Percentiles rank a stretch among this genome's conserved stretches.
Evolutionary conservation across 2,113 vertebrate species (phyloP).

Genomic region (Xiphophorus couchianus): DNA sequence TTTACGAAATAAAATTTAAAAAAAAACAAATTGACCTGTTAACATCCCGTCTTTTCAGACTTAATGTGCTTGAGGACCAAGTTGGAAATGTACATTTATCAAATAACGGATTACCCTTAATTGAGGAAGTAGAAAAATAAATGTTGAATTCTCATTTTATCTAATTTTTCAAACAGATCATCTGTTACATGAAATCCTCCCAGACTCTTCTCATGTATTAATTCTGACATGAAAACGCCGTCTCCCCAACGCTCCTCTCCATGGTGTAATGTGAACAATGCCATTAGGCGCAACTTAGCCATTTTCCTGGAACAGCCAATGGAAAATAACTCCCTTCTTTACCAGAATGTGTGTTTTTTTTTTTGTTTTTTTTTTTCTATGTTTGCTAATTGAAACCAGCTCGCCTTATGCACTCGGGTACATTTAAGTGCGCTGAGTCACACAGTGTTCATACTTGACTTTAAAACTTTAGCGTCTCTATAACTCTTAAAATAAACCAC

Average conservation of each 20-base stretch:
- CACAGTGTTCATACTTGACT: slow-evolving; percentile 34
- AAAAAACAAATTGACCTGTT: too few species aligned
- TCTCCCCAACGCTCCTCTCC: slow-evolving; percentile 39
- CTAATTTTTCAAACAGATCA: background rate
- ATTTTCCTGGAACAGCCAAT: slow-evolving; percentile 66
- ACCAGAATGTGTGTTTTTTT: slow-evolving; percentile 53
- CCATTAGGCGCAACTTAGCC: slow-evolving; percentile 67
- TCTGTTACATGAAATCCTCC: background rate
- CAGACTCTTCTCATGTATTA: slow-evolving; percentile 17
- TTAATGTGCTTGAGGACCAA: too few species aligned
- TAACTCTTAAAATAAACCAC: slow-evolving; percentile 33
- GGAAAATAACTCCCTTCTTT: slow-evolving; percentile 73
- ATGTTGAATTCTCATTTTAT: background rate
- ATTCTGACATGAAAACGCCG: slow-evolving; percentile 33
- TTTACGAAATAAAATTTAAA: too few species aligned
- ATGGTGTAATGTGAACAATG: slow-evolving; percentile 65
- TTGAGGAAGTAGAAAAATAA: background rate
- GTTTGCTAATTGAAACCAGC: slow-evolving; percentile 73
- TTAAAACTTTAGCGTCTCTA: slow-evolving; percentile 36
- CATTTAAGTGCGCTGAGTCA: slow-evolving; percentile 60
- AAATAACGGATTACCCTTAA: background rate
- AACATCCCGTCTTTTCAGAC: too few species aligned
- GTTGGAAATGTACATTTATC: too few species aligned
- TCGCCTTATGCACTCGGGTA: slow-evolving; percentile 48
- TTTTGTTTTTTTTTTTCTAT: slow-evolving; percentile 44